phyloP scores from a whole-genome alignment of 2,888 invertebrate species.

The Rhabditophanes sp. region DNA sequence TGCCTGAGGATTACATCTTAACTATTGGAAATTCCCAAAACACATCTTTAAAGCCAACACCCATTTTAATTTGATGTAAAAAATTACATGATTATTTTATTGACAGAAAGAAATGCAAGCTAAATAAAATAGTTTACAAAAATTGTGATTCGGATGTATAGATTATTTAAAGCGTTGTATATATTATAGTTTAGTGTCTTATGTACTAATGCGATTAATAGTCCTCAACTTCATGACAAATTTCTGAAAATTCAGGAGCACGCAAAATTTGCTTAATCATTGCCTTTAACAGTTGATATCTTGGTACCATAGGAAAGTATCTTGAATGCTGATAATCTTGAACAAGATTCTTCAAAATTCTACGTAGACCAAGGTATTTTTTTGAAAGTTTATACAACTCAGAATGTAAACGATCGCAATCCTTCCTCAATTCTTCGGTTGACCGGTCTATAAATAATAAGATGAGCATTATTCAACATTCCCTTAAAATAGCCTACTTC shows the following conservation, averaged over 20 bases:
- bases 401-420: constrained; percentile 82
- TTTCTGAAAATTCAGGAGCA: constrained; percentile 90
- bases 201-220: too few relatives aligned
- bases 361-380: constrained; percentile 73
- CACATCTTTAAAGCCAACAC: too few relatives aligned
- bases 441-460: constrained; percentile 60
- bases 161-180: too few relatives aligned
- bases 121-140: too few relatives aligned
- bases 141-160: too few relatives aligned
- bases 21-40: too few relatives aligned
- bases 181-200: too few relatives aligned
- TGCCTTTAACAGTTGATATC: constrained; percentile 85
- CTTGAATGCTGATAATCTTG: constrained; percentile 27
- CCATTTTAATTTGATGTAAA: too few relatives aligned
- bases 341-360: constrained; percentile 50
- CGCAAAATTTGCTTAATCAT: constrained; percentile 91
- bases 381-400: constrained; percentile 76
- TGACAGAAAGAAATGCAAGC: too few relatives aligned
- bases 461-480: neutral
- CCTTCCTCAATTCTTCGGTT: constrained; percentile 73
- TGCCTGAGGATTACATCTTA: too few relatives aligned
- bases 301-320: constrained; percentile 45
- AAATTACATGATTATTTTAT: too few relatives aligned
- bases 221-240: constrained; percentile 72
- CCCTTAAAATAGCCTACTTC: constrained; percentile 13